Base-by-base conservation (phyloP, 2,797 vertebrate genomes). In the Delichon dasypus region DNA sequence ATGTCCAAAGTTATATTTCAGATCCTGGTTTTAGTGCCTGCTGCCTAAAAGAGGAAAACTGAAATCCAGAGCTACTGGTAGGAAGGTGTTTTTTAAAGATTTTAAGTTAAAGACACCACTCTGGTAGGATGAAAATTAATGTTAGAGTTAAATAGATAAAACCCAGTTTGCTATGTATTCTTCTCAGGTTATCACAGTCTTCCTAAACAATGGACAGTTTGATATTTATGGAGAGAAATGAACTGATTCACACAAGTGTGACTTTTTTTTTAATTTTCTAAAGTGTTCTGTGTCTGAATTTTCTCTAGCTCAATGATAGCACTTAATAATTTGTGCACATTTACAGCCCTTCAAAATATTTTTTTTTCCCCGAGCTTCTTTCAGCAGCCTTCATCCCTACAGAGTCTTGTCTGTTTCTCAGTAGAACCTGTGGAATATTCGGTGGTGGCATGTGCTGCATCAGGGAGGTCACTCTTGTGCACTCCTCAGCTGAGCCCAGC, bases 251-350 rank as follows among this genome's bases (percentile, higher is more conserved):
- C n/a, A 7, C 10, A 18, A 44, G 4, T 29, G 19, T 0, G 1
- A 25, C 18, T 1, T 38, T 38, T 60, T 68, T 34, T 64, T 26
- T 1, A 77, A 11, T 40, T 51, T 13, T 25, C 42, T 45, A n/a
- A 64, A 77, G 29, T 58, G 17, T 47, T 48, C 14, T 11, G 2
- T 2, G 7, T 18, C n/a, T 20, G 14, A 36, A 19, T 32, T 60
- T n/a, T 71, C 47, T 47, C 22, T 21, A 34, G 15, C 7, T 1
- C 45, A 57, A 2, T 13, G 34, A 32, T 4, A 62, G 12, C 10
- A 29, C 3, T 71, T n/a, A 16, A 7, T 36, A n/a, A 13, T 40
- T 51, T 13, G 10, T 1, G 1, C 45, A 20, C 2, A 10, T 20
- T 42, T 73, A 36, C 1, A 34, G 4, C 13, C 25, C 65, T 85